These are phyloP conservation scores for Discoglossus pictus DNA, from an alignment of 2,797 vertebrate species.

Conservation along the genomic window DNA sequence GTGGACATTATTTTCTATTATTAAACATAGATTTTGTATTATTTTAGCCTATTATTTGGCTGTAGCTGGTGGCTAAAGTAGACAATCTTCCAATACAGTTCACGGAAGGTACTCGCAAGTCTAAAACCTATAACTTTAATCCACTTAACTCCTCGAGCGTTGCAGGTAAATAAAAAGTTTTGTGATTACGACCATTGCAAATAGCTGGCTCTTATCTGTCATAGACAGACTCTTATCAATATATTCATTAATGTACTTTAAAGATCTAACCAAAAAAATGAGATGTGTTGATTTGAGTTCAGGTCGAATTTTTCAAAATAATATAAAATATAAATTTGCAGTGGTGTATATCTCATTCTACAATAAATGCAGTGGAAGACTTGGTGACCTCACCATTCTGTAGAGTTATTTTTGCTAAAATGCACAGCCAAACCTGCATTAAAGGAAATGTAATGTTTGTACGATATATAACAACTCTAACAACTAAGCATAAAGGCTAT, in stretches of 20 bases:
- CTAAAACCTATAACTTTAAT: constrained; percentile 31
- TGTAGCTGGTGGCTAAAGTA: not conserved
- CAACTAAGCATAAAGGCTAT: no score
- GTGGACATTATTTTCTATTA: constrained; percentile 16
- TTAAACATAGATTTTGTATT: not conserved
- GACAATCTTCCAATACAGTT: not conserved
- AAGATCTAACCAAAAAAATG: constrained; percentile 46
- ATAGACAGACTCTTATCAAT: constrained; percentile 56
- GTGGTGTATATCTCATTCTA: no score
- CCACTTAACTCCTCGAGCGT: constrained; percentile 30
- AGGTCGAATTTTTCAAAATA: constrained; percentile 43
- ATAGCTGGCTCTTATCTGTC: constrained; percentile 46
- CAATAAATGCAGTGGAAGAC: no score
- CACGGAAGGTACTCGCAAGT: constrained; percentile 5
- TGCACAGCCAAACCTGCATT: no score
- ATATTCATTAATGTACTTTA: constrained; percentile 53
- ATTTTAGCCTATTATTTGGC: constrained; percentile 24
- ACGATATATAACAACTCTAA: no score
- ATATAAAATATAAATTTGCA: no score
- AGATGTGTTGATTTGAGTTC: constrained; percentile 38
- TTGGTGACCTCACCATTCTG: no score
- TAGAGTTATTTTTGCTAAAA: no score
- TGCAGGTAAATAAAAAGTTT: constrained; percentile 32
- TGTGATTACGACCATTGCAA: constrained; percentile 5
- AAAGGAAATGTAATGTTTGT: no score